phyloP scores from a whole-genome alignment of 2,888 invertebrate genomes.

The Stictocephala bisonia region DNA sequence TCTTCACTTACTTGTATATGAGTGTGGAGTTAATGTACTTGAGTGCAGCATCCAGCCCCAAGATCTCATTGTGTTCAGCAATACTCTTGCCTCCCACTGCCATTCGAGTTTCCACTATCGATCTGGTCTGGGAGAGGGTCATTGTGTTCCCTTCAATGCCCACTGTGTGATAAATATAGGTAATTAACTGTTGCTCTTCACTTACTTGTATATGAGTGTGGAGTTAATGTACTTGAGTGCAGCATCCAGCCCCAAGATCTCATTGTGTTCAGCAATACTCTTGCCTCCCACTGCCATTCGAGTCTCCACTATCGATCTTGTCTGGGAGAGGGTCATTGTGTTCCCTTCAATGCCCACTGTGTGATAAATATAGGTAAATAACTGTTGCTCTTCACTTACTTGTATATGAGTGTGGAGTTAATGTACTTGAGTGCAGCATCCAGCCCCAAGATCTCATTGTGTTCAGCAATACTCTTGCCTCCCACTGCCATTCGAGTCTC shows the following conservation, averaged over 20 bases:
- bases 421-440: slow-evolving; percentile 96
- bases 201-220: slow-evolving; percentile 76
- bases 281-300: slow-evolving; percentile 88
- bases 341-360: slow-evolving; percentile 98
- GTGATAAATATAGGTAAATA: slow-evolving; percentile 97
- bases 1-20: slow-evolving; percentile 72
- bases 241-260: slow-evolving; percentile 92
- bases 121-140: slow-evolving; percentile 90
- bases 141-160: slow-evolving; percentile 98
- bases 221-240: slow-evolving; percentile 93
- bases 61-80: slow-evolving; percentile 96
- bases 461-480: slow-evolving; percentile 94
- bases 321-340: slow-evolving; percentile 93
- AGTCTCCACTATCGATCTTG: slow-evolving; percentile 92
- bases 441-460: slow-evolving; percentile 95
- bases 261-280: slow-evolving; percentile 96
- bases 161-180: slow-evolving; percentile 97
- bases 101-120: slow-evolving; percentile 89
- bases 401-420: slow-evolving; percentile 80
- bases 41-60: slow-evolving; percentile 94
- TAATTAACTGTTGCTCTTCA: no score
- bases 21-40: slow-evolving; percentile 89
- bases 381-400: no score
- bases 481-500: slow-evolving; percentile 90
- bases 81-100: slow-evolving; percentile 92